phyloP scores from a whole-genome alignment of 2,113 vertebrate genomes.

The Tyto alba region DNA sequence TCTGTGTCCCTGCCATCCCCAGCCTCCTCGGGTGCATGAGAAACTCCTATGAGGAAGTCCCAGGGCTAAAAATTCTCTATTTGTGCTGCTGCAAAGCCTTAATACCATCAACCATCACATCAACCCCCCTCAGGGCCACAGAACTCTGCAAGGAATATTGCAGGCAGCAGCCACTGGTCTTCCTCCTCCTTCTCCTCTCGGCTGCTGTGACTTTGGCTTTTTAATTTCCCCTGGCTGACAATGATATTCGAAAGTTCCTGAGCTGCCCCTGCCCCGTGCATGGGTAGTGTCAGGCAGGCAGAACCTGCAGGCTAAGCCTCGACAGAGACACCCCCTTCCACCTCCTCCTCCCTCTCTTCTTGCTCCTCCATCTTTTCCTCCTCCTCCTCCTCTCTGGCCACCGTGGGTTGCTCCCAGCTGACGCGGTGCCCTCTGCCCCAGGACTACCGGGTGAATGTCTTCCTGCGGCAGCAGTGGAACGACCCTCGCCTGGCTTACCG shows the following conservation, averaged over 20 bases:
- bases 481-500: slow-evolving; percentile 89
- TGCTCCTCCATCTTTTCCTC: not conserved
- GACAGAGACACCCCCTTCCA: fast-evolving
- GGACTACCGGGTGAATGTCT: slow-evolving; percentile 92
- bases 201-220: not conserved
- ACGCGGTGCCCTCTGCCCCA: not conserved
- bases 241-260: not conserved
- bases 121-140: not conserved
- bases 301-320: not conserved
- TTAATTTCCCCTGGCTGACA: not conserved
- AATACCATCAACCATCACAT: not conserved
- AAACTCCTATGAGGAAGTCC: not conserved
- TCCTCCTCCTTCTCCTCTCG: not conserved
- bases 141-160: not conserved
- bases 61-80: not conserved
- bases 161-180: not conserved
- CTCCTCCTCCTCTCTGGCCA: not conserved
- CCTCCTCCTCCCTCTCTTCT: not conserved
- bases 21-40: not conserved
- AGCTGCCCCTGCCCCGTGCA: not conserved
- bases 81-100: not conserved
- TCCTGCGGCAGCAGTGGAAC: slow-evolving; percentile 91
- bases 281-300: not conserved
- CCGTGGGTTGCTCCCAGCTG: fast-evolving
- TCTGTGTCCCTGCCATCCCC: not conserved